phyloP scores from a whole-genome alignment of 2,888 invertebrate species.

The Drosophila nr. medialis region DNA sequence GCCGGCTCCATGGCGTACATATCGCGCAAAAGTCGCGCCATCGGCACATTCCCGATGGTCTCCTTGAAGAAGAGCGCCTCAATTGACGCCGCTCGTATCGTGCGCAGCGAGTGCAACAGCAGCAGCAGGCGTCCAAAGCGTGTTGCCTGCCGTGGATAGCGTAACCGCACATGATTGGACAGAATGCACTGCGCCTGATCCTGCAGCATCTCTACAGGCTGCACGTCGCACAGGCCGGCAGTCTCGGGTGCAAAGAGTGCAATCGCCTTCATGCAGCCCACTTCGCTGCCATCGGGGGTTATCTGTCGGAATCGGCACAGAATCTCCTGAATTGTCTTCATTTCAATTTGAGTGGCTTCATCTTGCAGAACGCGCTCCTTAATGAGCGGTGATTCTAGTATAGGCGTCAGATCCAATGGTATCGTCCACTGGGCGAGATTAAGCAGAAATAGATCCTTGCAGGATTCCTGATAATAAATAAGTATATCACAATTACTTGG shows the following conservation, averaged over 20 bases:
- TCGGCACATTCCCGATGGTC: constrained; percentile 96
- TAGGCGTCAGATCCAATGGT: constrained; percentile 93
- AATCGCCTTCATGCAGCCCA: constrained; percentile 97
- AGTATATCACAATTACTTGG: no score
- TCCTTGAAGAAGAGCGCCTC: constrained; percentile 95
- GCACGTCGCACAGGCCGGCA: constrained; percentile 92
- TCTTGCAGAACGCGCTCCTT: constrained; percentile 91
- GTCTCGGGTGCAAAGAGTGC: constrained; percentile 97
- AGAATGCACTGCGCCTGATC: constrained; percentile 97
- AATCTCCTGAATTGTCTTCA: constrained; percentile 95
- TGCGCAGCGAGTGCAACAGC: constrained; percentile 92
- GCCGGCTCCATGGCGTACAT: constrained; percentile 95
- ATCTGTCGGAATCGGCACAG: constrained; percentile 95
- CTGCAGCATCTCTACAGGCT: constrained; percentile 96
- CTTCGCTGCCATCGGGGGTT: constrained; percentile 96
- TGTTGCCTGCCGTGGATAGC: constrained; percentile 94
- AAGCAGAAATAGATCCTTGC: constrained; percentile 96
- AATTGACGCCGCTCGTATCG: constrained; percentile 92
- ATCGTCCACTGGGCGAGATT: constrained; percentile 97
- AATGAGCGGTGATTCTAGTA: constrained; percentile 92
- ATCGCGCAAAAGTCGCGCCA: constrained; percentile 93
- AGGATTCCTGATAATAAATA: constrained; percentile 91
- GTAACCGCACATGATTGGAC: constrained; percentile 95
- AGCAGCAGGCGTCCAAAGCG: constrained; percentile 95
- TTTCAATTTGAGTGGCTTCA: constrained; percentile 90